phyloP scores from a whole-genome alignment of 1,140 invertebrate species.

The Bombus pascuorum region DNA sequence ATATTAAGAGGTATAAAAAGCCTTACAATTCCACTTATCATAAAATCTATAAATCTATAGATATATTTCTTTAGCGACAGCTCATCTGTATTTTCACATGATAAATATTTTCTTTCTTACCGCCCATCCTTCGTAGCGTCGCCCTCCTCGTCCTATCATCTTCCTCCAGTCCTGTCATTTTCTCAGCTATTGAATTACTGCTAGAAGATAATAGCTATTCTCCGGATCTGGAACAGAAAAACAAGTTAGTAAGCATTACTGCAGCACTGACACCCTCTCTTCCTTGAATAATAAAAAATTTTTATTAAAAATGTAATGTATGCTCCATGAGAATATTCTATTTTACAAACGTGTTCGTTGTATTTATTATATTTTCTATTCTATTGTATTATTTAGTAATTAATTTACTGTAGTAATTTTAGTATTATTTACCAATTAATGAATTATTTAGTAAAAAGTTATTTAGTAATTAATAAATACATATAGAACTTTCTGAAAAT shows the following conservation, averaged over 20 bases:
- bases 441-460: not conserved
- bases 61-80: not conserved
- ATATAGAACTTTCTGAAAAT: not conserved
- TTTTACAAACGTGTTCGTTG: not conserved
- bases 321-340: not conserved
- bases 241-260: constrained; percentile 29
- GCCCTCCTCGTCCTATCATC: not conserved
- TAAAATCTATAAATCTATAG: not conserved
- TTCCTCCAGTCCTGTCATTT: constrained; percentile 6
- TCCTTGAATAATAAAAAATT: not conserved
- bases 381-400: not conserved
- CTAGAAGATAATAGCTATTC: constrained; percentile 16
- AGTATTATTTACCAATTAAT: not conserved
- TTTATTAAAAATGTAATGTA: not conserved
- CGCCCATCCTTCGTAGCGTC: not conserved
- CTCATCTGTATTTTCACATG: not conserved
- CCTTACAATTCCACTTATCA: not conserved
- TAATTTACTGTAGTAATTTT: not conserved
- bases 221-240: constrained; percentile 18
- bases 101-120: not conserved
- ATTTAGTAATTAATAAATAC: not conserved
- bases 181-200: constrained; percentile 17
- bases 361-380: not conserved
- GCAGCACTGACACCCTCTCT: not conserved
- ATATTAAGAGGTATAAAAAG: too few relatives aligned